Conservation (phyloP, 2,888 invertebrate genomes). For the Drosophila paucipuncta region DNA sequence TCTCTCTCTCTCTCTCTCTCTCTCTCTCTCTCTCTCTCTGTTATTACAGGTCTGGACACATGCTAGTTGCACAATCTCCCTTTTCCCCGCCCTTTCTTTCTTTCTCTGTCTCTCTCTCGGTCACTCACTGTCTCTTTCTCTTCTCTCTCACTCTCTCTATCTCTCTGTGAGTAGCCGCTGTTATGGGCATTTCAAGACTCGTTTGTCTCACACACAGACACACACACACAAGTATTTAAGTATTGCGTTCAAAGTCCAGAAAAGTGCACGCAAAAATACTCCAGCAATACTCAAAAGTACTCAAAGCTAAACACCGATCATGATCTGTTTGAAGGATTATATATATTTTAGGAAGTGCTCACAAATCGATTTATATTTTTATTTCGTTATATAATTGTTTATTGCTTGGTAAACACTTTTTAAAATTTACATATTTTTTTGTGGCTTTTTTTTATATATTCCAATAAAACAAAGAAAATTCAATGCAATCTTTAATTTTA, state of each 20-base stretch:
- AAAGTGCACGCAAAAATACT: slow-evolving; percentile 33
- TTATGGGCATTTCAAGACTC: slow-evolving; percentile 49
- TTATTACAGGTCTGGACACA: slow-evolving; percentile 31
- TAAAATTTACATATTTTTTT: neutral
- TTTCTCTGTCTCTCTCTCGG: neutral
- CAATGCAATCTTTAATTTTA: neutral
- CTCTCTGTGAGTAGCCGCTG: slow-evolving; percentile 18
- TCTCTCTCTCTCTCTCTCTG: neutral
- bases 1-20: neutral
- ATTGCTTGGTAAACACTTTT: too few species aligned
- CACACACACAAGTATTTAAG: neutral
- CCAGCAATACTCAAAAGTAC: slow-evolving; percentile 3
- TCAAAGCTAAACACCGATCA: neutral
- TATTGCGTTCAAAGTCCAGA: slow-evolving; percentile 55
- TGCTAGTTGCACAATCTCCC: slow-evolving; percentile 43
- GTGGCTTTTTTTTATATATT: neutral
- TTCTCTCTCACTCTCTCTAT: neutral
- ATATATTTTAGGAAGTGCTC: neutral
- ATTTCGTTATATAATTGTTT: neutral
- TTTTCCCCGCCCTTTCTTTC: neutral
- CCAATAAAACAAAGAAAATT: neutral
- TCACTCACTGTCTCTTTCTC: neutral
- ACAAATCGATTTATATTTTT: too few species aligned
- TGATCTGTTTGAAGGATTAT: neutral
- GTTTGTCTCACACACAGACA: slow-evolving; percentile 46